Conservation (phyloP, 2,888 invertebrate species). For the Oscheius onirici region DNA sequence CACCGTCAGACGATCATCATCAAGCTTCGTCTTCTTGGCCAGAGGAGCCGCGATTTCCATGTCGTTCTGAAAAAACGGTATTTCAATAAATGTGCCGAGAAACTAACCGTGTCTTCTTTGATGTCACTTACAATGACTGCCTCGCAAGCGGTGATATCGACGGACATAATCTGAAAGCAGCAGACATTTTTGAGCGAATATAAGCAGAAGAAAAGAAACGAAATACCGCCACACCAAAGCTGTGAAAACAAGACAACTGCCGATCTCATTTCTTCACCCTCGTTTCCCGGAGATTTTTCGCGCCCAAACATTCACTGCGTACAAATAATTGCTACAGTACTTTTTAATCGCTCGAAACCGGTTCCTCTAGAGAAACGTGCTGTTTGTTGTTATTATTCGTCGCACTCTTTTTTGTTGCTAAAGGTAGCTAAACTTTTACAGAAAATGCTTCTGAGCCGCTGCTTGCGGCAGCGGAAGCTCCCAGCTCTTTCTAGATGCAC, state of each 20-base stretch:
- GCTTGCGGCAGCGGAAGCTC: constrained; percentile 15
- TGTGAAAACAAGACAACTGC: not conserved
- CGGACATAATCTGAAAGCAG: not conserved
- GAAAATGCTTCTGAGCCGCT: constrained; percentile 13
- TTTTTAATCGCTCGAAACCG: not conserved
- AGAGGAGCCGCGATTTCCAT: constrained; percentile 1
- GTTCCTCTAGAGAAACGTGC: not conserved
- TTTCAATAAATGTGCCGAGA: too few species aligned
- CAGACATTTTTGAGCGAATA: too few species aligned
- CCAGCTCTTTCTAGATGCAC: not conserved
- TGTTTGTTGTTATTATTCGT: not conserved
- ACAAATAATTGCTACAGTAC: not conserved
- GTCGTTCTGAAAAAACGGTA: not conserved
- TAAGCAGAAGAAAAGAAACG: not conserved
- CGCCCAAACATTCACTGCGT: not conserved
- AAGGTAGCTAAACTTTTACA: not conserved
- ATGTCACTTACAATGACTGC: not conserved
- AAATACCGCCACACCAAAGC: not conserved
- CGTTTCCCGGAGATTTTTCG: not conserved
- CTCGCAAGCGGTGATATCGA: constrained; percentile 6
- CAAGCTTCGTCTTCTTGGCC: constrained; percentile 1
- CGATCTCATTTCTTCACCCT: not conserved
- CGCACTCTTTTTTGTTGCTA: not conserved
- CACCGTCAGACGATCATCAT: constrained; percentile 40
- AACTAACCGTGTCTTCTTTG: not conserved